Base-by-base conservation (phyloP, 1,140 invertebrate genomes). In the Diachasma alloeum region DNA sequence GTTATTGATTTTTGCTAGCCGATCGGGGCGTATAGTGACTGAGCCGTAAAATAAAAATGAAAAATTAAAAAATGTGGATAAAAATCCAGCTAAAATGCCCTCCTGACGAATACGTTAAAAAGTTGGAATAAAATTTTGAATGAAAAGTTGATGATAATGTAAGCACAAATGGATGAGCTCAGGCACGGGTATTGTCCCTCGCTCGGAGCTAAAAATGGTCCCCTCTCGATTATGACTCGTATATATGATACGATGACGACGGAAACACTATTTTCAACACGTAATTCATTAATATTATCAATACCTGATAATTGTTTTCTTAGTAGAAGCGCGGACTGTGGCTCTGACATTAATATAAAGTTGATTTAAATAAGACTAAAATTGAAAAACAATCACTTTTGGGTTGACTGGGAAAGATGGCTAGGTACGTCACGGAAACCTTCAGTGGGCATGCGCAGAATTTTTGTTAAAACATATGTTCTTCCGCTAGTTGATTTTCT, bases 271-370 rank as follows among this genome's bases (percentile, higher is more conserved):
- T 17, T 56, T 71, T 26, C 13, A 22, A 46, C 39, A 53, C 75
- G 74, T 78, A 72, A 66, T 70, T 78, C 78, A 42, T 90, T 89
- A 90, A 37, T 53, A 59, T 74, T 46, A 67, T 68, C 71, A 73
- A 31, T 93, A 97, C 96, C 96, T 94, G 96, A 95, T 91, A 98
- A 92, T 93, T 98, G 97, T 93, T 97, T 97, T 91, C 95, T 94
- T 91, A 98, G 93, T 91, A 97, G 92, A 91, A 97, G 94, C 90
- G 96, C 94, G 88, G 96, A 97, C 94, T 97, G 96, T 93, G 95
- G 94, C 92, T 96, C 95, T 94, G 96, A 96, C 96, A 96, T 96
- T 94, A 94, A 94, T 94, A 89, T 87, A 88, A 89, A 83, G 88
- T 88, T 88, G 24, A 37, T 66, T 78, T 89, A 87, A 90, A 88